Evolutionary conservation across 1,140 invertebrate genomes (phyloP).

Genomic region (Mercenaria mercenaria): DNA sequence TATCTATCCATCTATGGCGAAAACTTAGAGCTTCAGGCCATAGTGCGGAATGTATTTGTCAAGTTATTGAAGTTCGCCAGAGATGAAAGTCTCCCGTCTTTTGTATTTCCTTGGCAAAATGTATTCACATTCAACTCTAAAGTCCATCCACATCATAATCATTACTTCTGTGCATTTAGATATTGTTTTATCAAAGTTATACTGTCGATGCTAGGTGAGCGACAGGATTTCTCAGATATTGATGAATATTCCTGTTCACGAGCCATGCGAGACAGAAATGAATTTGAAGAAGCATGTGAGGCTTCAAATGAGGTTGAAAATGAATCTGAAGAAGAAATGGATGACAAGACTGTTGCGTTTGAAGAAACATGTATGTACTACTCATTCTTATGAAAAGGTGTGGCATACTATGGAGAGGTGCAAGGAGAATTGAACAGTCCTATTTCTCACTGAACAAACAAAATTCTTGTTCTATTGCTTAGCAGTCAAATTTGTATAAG

Average conservation of each 20-base stretch:
- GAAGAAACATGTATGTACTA: no score
- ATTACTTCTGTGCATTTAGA: neutral
- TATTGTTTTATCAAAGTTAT: neutral
- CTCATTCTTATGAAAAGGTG: no score
- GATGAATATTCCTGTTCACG: neutral
- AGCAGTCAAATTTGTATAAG: no score
- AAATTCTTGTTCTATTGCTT: no score
- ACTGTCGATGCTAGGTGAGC: neutral
- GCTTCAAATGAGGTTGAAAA: neutral
- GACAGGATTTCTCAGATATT: constrained; percentile 23
- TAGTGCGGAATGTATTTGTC: constrained; percentile 2
- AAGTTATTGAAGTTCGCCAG: neutral
- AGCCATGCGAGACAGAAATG: no score
- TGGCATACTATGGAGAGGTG: no score
- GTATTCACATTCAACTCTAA: constrained; percentile 22
- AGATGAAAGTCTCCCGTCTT: neutral
- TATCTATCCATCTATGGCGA: neutral
- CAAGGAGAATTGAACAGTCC: no score
- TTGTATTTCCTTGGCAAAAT: constrained; percentile 31
- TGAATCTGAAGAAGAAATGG: neutral
- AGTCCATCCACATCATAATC: neutral
- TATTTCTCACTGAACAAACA: no score
- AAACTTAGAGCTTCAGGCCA: neutral
- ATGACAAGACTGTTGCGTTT: no score
- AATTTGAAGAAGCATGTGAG: neutral